Base-by-base conservation (phyloP, 92 coral and sea anemone species). In the Porites rus region DNA sequence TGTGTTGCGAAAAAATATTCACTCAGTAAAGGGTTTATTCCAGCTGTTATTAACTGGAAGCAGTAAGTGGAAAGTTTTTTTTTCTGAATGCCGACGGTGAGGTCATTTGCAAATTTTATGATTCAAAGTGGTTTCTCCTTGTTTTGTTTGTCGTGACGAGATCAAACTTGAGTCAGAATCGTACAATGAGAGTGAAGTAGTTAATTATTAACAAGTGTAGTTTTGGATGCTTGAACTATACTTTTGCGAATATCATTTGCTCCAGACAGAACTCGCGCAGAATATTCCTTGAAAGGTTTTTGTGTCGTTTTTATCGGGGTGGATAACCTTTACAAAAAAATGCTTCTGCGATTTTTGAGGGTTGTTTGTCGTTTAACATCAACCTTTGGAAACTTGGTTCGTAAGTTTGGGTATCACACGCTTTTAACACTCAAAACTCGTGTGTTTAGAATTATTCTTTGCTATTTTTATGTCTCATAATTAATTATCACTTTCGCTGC, bases 281-380 rank as follows among this genome's bases (percentile, higher is more conserved):
- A 38, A 38, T 38, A 38, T 3, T 38, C 46, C 6, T 53, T 21
- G 78, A 21, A 19, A 20, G 12, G 22, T 52, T 51, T 74, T 22
- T 62, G 78, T 52, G 62, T 52, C 78, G 19, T 58, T 74, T 74
- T 9, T 74, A 19, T 74, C 53, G 11, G 17, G 77, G 77, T 73
- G 17, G 46, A 51, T n/a, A n/a, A 73, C 7, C 11, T 74, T 53
- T 62, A 16, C 16, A 74, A 19, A 13, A 10, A 51, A 74, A 74
- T 74, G 17, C 20, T 18, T 51, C 20, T 52, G 22, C n/a, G n/a
- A 1, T 4, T 16, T 62, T 16, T 17, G 18, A 62, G n/a, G 17
- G 19, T 16, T 3, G 8, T 62, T 16, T 16, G n/a, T 7, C n/a
- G 6, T 62, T 62, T 18, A 7, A 7, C n/a, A 67, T 67, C 31